Conservation (phyloP, 2,888 invertebrate species). For the Pimpla rufipes region DNA sequence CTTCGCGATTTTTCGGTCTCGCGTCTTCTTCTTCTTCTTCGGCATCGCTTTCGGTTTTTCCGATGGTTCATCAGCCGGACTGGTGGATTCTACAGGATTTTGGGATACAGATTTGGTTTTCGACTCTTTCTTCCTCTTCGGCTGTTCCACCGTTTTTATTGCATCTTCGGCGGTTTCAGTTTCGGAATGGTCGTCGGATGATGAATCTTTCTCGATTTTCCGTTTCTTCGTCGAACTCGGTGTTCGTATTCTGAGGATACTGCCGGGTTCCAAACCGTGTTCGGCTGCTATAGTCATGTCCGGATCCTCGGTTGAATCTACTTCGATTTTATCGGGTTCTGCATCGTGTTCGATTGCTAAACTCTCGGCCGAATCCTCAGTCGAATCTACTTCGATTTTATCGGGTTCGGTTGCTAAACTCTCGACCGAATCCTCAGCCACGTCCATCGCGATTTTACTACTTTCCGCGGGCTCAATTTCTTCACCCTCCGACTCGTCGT, state of each 20-base stretch:
- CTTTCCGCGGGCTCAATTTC: conserved; percentile 20
- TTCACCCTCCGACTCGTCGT: conserved; percentile 11
- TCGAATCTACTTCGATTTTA: conserved; percentile 23
- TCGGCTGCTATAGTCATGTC: conserved; percentile 16
- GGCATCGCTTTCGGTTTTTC: conserved; percentile 5
- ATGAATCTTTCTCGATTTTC: conserved; percentile 28
- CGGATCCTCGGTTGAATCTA: conserved; percentile 6
- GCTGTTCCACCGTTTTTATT: conserved; percentile 11
- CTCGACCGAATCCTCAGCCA: not conserved
- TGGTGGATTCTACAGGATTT: not conserved
- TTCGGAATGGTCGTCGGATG: not conserved
- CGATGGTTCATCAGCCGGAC: not conserved
- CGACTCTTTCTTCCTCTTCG: conserved; percentile 6
- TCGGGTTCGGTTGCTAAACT: conserved; percentile 5
- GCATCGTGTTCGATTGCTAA: too few relatives aligned
- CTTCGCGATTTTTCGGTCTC: not conserved
- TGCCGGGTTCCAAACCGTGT: conserved; percentile 17
- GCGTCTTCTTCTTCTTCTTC: conserved; percentile 31
- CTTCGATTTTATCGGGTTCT: conserved; percentile 27
- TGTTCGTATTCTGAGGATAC: conserved; percentile 37
- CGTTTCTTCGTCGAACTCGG: conserved; percentile 43
- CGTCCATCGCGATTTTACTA: conserved; percentile 27
- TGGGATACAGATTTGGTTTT: not conserved
- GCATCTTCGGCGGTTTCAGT: not conserved
- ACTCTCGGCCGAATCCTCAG: conserved; percentile 9